Percentiles rank a stretch among this genome's conserved stretches.
Evolutionary conservation across 2,797 vertebrate species (phyloP).

Genomic region (Tinamus major): DNA sequence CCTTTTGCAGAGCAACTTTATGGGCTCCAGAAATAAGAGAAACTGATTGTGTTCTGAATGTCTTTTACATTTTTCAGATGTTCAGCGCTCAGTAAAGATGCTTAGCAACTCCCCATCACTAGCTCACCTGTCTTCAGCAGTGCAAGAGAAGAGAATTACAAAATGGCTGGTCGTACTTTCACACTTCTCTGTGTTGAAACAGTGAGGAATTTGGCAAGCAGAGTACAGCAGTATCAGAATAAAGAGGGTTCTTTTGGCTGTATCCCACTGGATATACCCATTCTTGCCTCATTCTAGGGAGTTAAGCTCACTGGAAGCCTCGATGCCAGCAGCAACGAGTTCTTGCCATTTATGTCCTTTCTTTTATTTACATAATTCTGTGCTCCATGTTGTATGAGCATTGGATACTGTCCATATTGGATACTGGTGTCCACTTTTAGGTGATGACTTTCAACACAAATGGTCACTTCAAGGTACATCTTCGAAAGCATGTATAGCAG

Average conservation of each 20-base stretch:
- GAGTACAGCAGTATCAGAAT: background rate
- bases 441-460: background rate
- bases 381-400: background rate
- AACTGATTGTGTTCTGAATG: background rate
- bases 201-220: background rate
- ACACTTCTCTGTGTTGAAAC: background rate
- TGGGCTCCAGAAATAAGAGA: background rate
- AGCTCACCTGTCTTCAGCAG: background rate
- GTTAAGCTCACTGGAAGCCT: background rate
- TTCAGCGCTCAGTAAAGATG: background rate
- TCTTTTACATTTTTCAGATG: constrained; percentile 25
- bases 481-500: background rate
- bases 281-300: background rate
- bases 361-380: background rate
- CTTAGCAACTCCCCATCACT: background rate
- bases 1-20: constrained; percentile 30
- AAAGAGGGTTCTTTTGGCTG: background rate
- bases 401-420: background rate
- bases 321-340: background rate
- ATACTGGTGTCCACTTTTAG: background rate
- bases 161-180: background rate
- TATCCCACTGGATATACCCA: background rate
- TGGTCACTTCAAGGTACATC: background rate
- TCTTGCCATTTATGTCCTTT: background rate
- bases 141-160: background rate